phyloP scores from a whole-genome alignment of 2,113 vertebrate genomes.

The Thunnus thynnus region DNA sequence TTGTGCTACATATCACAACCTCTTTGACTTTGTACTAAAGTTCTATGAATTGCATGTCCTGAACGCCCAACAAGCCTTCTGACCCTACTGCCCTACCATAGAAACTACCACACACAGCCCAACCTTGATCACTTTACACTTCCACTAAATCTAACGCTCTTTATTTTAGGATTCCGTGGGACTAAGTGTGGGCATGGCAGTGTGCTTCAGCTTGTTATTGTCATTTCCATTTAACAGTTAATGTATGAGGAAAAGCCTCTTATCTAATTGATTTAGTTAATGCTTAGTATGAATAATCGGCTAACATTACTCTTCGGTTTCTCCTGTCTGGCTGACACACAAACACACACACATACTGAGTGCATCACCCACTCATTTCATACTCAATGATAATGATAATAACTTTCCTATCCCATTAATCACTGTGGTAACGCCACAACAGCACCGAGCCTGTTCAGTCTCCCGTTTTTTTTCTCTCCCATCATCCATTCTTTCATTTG shows the following conservation, averaged over 20 bases:
- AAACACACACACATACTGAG: constrained; percentile 20
- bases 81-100: no score
- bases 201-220: constrained; percentile 39
- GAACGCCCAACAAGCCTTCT: no score
- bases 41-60: no score
- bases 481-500: constrained; percentile 5
- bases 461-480: not conserved
- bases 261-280: constrained; percentile 65
- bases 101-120: not conserved
- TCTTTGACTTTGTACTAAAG: no score
- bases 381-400: constrained; percentile 65
- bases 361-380: constrained; percentile 59
- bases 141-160: not conserved
- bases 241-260: constrained; percentile 55
- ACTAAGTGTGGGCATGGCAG: not conserved
- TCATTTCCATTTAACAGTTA: constrained; percentile 51
- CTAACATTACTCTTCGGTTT: constrained; percentile 33
- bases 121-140: not conserved
- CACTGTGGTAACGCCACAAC: constrained; percentile 42
- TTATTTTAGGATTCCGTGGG: not conserved
- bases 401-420: constrained; percentile 65
- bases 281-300: constrained; percentile 52
- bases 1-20: no score
- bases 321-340: constrained; percentile 38
- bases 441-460: not conserved